Conservation (phyloP, 1,140 invertebrate genomes). For the Araneus ventricosus region DNA sequence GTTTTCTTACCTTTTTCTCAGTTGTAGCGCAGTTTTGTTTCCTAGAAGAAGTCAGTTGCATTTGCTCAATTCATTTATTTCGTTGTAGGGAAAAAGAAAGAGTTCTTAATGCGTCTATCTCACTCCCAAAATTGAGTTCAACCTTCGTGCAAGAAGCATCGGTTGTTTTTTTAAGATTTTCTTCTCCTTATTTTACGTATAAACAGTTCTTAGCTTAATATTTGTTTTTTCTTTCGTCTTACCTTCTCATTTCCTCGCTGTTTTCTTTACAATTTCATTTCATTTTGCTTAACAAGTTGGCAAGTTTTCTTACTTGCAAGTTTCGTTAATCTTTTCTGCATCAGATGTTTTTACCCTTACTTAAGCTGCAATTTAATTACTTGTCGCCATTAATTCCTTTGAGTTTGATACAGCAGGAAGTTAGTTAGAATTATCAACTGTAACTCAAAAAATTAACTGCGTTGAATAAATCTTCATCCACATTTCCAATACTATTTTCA, state of each 20-base stretch:
- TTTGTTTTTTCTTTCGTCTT: background rate
- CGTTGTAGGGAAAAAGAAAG: slow-evolving; percentile 16
- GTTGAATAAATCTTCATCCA: too few species aligned
- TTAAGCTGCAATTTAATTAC: too few species aligned
- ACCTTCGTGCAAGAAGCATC: slow-evolving; percentile 14
- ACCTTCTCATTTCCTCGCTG: background rate
- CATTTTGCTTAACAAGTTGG: too few species aligned
- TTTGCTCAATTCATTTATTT: slow-evolving; percentile 73
- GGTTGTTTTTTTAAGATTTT: slow-evolving; percentile 51
- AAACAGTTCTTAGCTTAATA: background rate
- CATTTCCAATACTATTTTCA: too few species aligned
- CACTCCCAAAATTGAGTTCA: background rate
- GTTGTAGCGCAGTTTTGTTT: slow-evolving; percentile 60
- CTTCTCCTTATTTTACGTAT: slow-evolving; percentile 37
- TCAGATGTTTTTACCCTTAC: too few species aligned
- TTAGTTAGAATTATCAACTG: too few species aligned
- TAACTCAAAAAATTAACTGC: too few species aligned
- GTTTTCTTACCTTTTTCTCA: slow-evolving; percentile 48
- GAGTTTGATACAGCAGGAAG: too few species aligned
- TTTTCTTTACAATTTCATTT: background rate
- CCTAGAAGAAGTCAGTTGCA: slow-evolving; percentile 23
- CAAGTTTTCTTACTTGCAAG: too few species aligned
- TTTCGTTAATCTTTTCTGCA: too few species aligned
- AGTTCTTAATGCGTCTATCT: slow-evolving; percentile 44
- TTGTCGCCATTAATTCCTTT: too few species aligned